phyloP scores from a whole-genome alignment of 2,888 invertebrate species.

The Tetranychus piercei region DNA sequence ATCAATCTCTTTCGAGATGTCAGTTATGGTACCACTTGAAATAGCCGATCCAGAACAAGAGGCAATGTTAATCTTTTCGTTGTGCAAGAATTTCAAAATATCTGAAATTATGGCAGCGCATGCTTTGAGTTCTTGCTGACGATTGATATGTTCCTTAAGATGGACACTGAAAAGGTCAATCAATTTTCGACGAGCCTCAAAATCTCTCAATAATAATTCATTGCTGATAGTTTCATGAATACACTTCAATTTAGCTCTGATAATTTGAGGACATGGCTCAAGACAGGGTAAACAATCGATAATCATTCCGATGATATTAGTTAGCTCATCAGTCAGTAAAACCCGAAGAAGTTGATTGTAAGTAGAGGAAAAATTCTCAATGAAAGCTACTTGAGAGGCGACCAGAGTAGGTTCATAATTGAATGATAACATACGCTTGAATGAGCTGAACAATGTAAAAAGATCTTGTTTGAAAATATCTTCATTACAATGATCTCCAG shows the following conservation, averaged over 20 bases:
- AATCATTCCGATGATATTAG: constrained; percentile 57
- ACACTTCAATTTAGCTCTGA: constrained; percentile 52
- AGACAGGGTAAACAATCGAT: constrained; percentile 13
- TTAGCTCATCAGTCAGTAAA: constrained; percentile 47
- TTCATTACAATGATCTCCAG: constrained; percentile 60
- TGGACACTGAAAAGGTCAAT: constrained; percentile 67
- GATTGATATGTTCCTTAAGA: constrained; percentile 57
- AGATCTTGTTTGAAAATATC: constrained; percentile 61
- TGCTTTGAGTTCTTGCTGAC: constrained; percentile 53
- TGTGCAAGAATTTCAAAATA: constrained; percentile 49
- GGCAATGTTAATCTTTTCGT: constrained; percentile 20
- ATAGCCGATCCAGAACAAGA: neutral
- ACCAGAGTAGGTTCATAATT: constrained; percentile 6
- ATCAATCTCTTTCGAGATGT: constrained; percentile 23
- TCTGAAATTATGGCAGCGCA: constrained; percentile 74
- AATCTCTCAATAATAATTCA: constrained; percentile 50
- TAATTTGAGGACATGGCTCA: constrained; percentile 13
- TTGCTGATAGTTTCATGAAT: constrained; percentile 60
- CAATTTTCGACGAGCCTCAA: constrained; percentile 65
- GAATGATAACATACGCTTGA: constrained; percentile 49
- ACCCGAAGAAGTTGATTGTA: constrained; percentile 52
- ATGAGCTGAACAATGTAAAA: constrained; percentile 44
- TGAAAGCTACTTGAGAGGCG: constrained; percentile 48
- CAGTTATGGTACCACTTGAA: neutral
- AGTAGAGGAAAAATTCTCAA: constrained; percentile 62